Percentiles rank a stretch among this genome's conserved stretches.
Evolutionary conservation across 2,113 vertebrate species (phyloP).

Genomic region (Hiodon alosoides): DNA sequence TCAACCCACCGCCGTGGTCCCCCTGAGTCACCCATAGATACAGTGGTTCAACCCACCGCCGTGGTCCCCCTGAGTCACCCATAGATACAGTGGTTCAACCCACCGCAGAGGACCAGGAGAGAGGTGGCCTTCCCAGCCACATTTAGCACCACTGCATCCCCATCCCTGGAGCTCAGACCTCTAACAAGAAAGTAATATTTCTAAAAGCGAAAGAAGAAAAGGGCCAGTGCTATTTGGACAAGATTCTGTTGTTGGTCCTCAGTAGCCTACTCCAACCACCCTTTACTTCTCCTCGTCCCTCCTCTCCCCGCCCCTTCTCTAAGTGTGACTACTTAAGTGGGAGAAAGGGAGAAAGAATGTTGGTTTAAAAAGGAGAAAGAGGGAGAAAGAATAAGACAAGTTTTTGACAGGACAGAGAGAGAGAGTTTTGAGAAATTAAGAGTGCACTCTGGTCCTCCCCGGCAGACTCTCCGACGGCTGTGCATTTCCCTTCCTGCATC

Average conservation of each 20-base stretch:
- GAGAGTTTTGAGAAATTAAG: too few species aligned
- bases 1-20: too few species aligned
- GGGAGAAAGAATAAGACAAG: constrained; percentile 11
- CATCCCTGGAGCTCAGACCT: constrained; percentile 53
- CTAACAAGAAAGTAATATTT: constrained; percentile 49
- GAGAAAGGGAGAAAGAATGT: constrained; percentile 8
- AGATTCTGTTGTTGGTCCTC: constrained; percentile 71
- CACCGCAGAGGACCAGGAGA: too few species aligned
- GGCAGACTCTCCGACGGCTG: too few species aligned
- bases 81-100: too few species aligned
- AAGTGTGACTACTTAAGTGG: background rate
- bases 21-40: too few species aligned
- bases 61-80: too few species aligned
- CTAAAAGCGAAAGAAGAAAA: constrained; percentile 52
- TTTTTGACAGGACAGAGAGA: too few species aligned
- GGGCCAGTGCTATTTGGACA: constrained; percentile 63
- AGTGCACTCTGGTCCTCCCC: too few species aligned
- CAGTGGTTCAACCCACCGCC: too few species aligned
- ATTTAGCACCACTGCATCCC: constrained; percentile 47
- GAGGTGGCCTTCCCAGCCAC: too few species aligned
- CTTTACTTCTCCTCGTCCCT: constrained; percentile 37
- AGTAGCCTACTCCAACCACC: constrained; percentile 60
- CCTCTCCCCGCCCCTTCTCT: constrained; percentile 52
- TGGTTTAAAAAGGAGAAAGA: background rate
- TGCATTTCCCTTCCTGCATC: too few species aligned